These are phyloP conservation scores for Loris lydekkerianus DNA, from an alignment of 2,797 vertebrate genomes.

Conservation along the genomic window DNA sequence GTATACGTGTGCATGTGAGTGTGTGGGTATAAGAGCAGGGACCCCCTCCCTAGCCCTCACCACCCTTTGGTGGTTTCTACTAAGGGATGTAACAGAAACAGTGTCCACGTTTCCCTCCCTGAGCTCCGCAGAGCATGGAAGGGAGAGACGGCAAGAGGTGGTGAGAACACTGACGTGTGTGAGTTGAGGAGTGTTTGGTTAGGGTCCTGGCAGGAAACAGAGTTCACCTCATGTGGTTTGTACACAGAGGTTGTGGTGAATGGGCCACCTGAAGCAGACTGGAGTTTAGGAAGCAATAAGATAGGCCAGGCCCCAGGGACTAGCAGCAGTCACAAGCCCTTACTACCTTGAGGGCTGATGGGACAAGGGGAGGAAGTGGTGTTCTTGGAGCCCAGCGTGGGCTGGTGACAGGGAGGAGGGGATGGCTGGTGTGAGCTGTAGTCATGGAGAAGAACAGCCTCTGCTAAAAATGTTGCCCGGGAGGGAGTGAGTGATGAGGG, in stretches of 20 bases:
- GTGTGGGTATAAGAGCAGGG: background rate
- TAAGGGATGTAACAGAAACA: background rate
- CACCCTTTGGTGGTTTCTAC: background rate
- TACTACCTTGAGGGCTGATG: background rate
- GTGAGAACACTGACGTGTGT: accelerated
- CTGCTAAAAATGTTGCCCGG: background rate
- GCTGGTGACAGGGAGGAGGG: background rate
- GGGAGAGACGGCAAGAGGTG: background rate
- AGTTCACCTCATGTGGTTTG: background rate
- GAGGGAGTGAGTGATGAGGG: background rate
- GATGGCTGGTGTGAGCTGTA: background rate
- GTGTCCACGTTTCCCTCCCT: background rate
- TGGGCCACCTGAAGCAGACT: background rate
- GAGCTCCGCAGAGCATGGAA: background rate
- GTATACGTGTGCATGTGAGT: background rate
- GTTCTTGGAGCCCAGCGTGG: background rate
- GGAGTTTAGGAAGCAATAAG: background rate
- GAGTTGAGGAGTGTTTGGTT: background rate
- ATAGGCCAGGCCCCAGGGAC: background rate
- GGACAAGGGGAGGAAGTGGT: background rate
- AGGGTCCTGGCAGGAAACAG: background rate
- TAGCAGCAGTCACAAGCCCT: background rate
- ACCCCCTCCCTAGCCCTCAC: background rate
- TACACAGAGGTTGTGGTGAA: background rate
- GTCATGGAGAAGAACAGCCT: constrained; percentile 26